Base-by-base conservation (phyloP, 2,113 vertebrate species). In the Cyphomyrus discorhynchus region DNA sequence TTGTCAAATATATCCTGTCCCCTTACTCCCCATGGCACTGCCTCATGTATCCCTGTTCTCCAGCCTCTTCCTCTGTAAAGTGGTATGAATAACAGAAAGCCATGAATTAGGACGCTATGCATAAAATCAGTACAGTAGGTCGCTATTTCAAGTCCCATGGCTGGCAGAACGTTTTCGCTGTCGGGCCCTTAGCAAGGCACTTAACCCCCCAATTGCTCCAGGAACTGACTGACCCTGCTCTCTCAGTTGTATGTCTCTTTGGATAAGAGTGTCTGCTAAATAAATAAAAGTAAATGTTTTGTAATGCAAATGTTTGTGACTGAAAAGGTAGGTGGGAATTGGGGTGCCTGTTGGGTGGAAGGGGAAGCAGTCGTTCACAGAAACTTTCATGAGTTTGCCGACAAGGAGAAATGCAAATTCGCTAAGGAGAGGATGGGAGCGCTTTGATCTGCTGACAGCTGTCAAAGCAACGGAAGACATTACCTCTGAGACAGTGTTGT, bases 331-430 rank as follows among this genome's bases (percentile, higher is more conserved):
- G 47, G 58, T 9, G 35, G n/a, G 56, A 21, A 84, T 21, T 24
- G 13, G 46, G 9, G 24, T 62, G 56, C 56, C 56, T 62, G 56
- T 62, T 62, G 56, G 42, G 35, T 46, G 24, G 53, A 39, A 49
- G 89, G n/a, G 82, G 53, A 74, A 13, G 58, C 47, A 8, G 2
- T 39, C n/a, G 0, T 45, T 50, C 24, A 77, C 83, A 10, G 53
- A 19, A 42, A 62, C 80, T 82, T 80, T 53, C 47, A 89, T 80
- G 49, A 82, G 88, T 89, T 89, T 77, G 27, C 74, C 10, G 31
- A 56, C 47, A 56, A 82, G 88, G 74, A 39, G 47, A 89, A 89
- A 80, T 52, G 66, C 47, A 39, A 80, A 89, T 80, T 77, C 6
- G 66, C 21, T 52, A 21, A 19, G 47, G 7, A 50, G 87, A 70